Evolutionary conservation across 2,888 invertebrate genomes (phyloP).

Genomic region (Gortyna flavago): DNA sequence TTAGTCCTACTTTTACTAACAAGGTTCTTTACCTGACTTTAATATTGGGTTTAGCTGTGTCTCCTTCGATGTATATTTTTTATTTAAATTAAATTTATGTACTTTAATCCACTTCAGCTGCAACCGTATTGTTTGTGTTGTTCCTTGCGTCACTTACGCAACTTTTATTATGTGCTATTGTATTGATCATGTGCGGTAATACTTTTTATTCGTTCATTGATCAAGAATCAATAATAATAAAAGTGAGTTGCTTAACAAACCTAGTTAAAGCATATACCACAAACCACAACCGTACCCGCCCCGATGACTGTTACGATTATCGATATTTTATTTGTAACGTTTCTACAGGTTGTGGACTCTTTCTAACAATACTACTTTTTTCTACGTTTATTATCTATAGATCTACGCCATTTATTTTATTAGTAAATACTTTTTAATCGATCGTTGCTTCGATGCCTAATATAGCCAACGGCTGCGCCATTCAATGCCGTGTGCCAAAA

Average conservation of each 20-base stretch:
- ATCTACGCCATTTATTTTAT: conserved; percentile 28
- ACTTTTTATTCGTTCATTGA: conserved; percentile 4
- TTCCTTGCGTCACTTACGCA: conserved; percentile 16
- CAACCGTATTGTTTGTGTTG: background rate
- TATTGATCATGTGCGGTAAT: background rate
- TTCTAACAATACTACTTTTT: background rate
- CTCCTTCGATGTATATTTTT: background rate
- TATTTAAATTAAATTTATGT: background rate
- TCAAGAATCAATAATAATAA: background rate
- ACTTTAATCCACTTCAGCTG: conserved; percentile 14
- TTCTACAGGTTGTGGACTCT: background rate
- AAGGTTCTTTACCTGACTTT: conserved; percentile 46
- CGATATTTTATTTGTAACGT: background rate
- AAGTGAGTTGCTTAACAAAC: conserved; percentile 9
- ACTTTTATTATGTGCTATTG: conserved; percentile 8
- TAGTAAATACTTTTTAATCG: conserved; percentile 67
- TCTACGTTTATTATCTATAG: background rate
- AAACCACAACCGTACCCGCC: background rate
- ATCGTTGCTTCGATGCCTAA: conserved; percentile 73
- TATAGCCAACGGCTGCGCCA: conserved; percentile 71
- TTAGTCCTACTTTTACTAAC: conserved; percentile 56
- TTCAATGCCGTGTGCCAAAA: conserved; percentile 81
- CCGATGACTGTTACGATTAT: background rate
- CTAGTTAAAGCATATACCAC: background rate
- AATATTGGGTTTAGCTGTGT: conserved; percentile 22